Evolutionary conservation across 2,113 vertebrate species (phyloP), one percentile per base, ranked within the genome.

Genomic region (Trachemys scripta): DNA sequence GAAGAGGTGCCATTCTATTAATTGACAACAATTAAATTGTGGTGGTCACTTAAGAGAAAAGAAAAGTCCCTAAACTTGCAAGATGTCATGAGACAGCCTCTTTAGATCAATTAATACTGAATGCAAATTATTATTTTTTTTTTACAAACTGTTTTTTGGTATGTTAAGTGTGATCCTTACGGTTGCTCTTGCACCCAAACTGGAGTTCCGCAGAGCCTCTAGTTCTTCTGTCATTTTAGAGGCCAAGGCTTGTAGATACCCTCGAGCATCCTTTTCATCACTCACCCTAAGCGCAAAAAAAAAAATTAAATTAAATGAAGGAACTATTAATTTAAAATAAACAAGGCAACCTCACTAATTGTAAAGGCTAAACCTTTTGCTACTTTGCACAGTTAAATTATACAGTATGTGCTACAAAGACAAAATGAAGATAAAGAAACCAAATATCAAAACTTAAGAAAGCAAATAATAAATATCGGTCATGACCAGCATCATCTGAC

Each of bases 151-250:
- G 6, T 81, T 31, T 22, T 69, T 76, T 82, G 35, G 82, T 9
- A 80, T 2, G 82, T 86, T 17, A 86, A 76, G 56, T 17, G 25
- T 62, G 85, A 88, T 8, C 80, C 98, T 99, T 97, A 99, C 99
- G 92, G 99, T 99, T 95, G 99, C 98, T 98, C 99, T 99, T 80
- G 99, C 98, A 94, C 99, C 99, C 96, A 99, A 97, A 96, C 99
- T 99, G 98, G 99, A 99, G 98, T 99, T 99, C 90, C 99, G 99
- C 95, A 99, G 97, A 25, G 99, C 99, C 91, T 99, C 99, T 96
- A 99, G 97, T 97, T 99, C 99, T 93, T 99, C 99, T 1, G 99
- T 99, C 99, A 99, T 99, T 98, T 99, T 99, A 42, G 99, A 99
- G 91, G 99, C 99, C 96, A 99, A 98, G 78, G 99, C 99, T 97